Conservation (phyloP, 2,888 invertebrate species). For the Dicyrtomina minuta region DNA sequence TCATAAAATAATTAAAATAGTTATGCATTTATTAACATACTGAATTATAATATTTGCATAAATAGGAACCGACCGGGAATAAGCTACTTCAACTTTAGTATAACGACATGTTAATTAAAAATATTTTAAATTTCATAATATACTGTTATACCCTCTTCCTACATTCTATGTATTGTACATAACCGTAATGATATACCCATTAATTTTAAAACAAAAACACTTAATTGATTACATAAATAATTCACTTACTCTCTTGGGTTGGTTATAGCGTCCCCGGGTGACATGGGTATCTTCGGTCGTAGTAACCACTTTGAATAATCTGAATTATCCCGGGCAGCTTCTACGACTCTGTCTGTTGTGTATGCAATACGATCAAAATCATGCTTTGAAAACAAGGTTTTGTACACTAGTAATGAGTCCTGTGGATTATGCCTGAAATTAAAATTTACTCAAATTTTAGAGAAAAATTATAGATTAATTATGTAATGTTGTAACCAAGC, state of each 20-base stretch:
- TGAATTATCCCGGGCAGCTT: background rate
- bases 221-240: background rate
- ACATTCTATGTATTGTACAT: no score
- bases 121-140: no score
- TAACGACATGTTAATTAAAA: no score
- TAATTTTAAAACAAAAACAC: no score
- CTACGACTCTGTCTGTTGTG: constrained; percentile 11
- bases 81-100: no score
- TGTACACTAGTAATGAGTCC: background rate
- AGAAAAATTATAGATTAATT: background rate
- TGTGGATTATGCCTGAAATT: constrained; percentile 16
- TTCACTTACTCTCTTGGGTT: background rate
- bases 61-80: no score
- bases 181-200: no score
- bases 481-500: no score
- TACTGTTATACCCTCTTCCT: no score
- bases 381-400: background rate
- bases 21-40: no score
- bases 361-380: background rate
- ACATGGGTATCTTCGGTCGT: background rate
- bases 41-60: no score
- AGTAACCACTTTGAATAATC: background rate
- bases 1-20: background rate
- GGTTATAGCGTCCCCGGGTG: background rate
- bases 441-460: background rate